Base-by-base conservation (phyloP, 2,888 invertebrate genomes). In the Heteropelma amictum region DNA sequence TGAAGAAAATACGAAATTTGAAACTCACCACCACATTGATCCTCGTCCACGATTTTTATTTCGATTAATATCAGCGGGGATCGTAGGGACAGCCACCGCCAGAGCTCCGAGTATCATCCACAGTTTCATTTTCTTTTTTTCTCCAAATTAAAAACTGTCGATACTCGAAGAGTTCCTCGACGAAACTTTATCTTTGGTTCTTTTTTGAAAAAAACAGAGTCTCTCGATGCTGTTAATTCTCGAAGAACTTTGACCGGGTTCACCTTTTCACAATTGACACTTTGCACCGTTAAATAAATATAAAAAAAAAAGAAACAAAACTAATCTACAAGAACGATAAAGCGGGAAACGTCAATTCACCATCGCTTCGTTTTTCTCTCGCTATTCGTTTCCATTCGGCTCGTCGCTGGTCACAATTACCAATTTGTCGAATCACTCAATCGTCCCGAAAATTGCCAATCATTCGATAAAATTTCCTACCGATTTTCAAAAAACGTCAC, bases 11-110 rank as follows among this genome's bases (percentile, higher is more conserved):
- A 45, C 19, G 17, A 47, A 23, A 51, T 8, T 63, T 33, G 8
- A 58, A 45, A 49, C 96, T 92, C 91, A 96, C 96, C 96, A 96
- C 96, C 96, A 96, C 94, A 95, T 96, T 84, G 96, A 95, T 89
- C 96, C 96, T 86, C 95, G 93, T 86, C 96, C 96, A 87, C 95
- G 92, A 88, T 94, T 94, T 87, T 92, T 93, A 80, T 87, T 88
- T 77, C 85, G 85, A 74, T 80, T 82, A 56, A 87, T 85, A 65
- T 89, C 88, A 49, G 88, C 86, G 70, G 86, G 81, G 53, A 86
- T 88, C 89, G 90, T 89, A 69, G 92, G 90, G 87, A 91, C 89
- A 85, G 92, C 89, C 89, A 89, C 89, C 86, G 92, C 90, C 86
- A 92, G 82, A 65, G 87, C 85, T 79, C 86, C 86, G 68, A 89